These are phyloP conservation scores for Ruditapes philippinarum DNA, from an alignment of 1,140 invertebrate genomes.

Conservation along the genomic window DNA sequence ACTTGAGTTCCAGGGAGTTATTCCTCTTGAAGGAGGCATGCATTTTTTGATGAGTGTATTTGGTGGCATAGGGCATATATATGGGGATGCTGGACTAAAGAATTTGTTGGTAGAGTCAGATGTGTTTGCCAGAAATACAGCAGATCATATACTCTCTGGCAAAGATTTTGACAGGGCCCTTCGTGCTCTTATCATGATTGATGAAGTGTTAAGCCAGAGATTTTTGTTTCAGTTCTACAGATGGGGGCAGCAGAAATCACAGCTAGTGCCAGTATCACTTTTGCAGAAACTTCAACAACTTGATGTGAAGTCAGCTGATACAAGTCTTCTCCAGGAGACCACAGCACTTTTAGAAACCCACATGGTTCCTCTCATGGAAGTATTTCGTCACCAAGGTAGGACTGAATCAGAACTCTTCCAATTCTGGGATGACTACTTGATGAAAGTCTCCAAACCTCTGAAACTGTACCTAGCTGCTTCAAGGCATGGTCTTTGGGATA, in stretches of 20 bases:
- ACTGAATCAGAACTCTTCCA: background rate
- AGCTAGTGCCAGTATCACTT: background rate
- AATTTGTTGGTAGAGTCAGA: conserved; percentile 14
- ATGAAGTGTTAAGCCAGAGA: conserved; percentile 25
- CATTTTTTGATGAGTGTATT: conserved; percentile 29
- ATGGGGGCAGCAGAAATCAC: background rate
- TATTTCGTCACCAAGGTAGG: background rate
- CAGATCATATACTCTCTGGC: conserved; percentile 30
- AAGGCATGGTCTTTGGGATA: background rate
- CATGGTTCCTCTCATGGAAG: background rate
- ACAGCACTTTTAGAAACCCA: background rate
- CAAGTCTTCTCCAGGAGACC: background rate
- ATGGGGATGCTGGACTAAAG: conserved; percentile 35
- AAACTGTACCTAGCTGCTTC: background rate
- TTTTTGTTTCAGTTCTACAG: conserved; percentile 32
- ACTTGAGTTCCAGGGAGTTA: conserved; percentile 20
- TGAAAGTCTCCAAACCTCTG: background rate
- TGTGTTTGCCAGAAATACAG: conserved; percentile 21
- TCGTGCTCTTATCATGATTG: background rate
- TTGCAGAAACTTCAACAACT: background rate
- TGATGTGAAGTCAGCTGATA: background rate
- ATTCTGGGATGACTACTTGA: conserved; percentile 11
- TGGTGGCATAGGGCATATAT: conserved; percentile 24
- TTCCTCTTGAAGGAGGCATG: conserved; percentile 3
- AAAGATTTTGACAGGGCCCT: conserved; percentile 57